Base-by-base conservation (phyloP, 2,797 vertebrate species). In the Alectoris magna region DNA sequence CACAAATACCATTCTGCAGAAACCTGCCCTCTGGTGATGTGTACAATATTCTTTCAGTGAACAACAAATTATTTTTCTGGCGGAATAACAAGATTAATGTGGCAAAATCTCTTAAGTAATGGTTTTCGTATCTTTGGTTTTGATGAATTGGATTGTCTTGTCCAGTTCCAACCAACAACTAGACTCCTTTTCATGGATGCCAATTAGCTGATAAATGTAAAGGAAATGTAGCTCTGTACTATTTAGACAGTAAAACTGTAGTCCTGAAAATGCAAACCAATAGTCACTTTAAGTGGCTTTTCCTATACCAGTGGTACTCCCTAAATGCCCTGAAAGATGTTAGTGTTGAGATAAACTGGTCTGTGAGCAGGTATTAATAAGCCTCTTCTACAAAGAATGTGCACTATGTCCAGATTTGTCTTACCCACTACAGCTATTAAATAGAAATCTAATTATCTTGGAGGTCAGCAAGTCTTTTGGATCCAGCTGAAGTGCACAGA, bases 181-280 rank as follows among this genome's bases (percentile, higher is more conserved):
- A 90, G 46, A 80, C 18, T 90, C 91, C 34, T 87, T 96, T 95
- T 94, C 92, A 72, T 83, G 87, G 58, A 41, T 89, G 63, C 83
- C 86, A 91, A 34, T 96, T 88, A 23, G 10, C 26, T 85, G 13
- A 85, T 94, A 79, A 91, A 74, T 85, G 14, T 89, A 60, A 94
- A 69, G 70, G 48, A 92, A 6, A 51, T 17, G 23, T 55, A 84
- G n/a, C 5, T 86, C 86, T 63, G 29, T 56, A 53, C 11, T 79
- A 14, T 39, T 77, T 87, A 31, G 22, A 9, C 74, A 78, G 60
- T 93, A 58, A 79, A 72, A 22, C 24, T 48, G 14, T 10, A 87
- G 39, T 73, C 49, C 49, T 80, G 84, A 38, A 39, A 84, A 72
- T 79, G 43, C 21, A 70, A 55, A 75, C 39, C 15, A 48, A 22